Evolutionary conservation across 2,888 invertebrate genomes (phyloP).

Genomic region (Drosophila picticornis): DNA sequence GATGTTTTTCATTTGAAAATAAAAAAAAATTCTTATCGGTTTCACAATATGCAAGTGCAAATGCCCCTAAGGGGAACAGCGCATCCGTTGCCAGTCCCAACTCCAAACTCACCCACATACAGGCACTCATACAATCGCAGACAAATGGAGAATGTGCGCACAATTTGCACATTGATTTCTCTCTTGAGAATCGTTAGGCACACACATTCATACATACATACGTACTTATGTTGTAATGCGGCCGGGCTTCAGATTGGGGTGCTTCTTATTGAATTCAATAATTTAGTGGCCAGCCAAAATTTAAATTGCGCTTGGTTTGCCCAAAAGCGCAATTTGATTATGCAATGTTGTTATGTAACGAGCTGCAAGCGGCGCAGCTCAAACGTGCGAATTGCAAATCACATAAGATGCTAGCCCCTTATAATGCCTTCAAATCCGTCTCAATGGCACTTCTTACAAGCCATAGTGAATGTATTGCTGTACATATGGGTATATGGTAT

Average conservation of each 20-base stretch:
- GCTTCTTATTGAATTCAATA: constrained; percentile 79
- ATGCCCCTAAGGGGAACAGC: constrained; percentile 72
- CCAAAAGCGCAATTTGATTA: constrained; percentile 79
- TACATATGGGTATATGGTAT: neutral
- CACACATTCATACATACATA: constrained; percentile 6
- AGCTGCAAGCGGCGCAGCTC: constrained; percentile 21
- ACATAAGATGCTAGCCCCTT: constrained; percentile 72
- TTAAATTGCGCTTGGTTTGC: constrained; percentile 71
- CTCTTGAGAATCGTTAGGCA: constrained; percentile 56
- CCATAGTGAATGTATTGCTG: constrained; percentile 2
- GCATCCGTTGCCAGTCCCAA: constrained; percentile 51
- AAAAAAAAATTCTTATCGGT: constrained; percentile 80
- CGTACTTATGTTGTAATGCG: constrained; percentile 9
- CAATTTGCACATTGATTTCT: constrained; percentile 80
- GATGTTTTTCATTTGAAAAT: constrained; percentile 78
- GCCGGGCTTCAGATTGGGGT: constrained; percentile 36
- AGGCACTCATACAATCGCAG: constrained; percentile 10
- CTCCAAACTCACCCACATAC: constrained; percentile 3
- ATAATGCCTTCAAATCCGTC: constrained; percentile 78
- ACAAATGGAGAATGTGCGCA: constrained; percentile 67
- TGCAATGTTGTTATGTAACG: constrained; percentile 66
- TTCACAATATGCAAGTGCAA: constrained; percentile 73
- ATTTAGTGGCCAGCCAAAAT: constrained; percentile 73
- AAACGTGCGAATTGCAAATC: constrained; percentile 76
- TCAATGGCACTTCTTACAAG: constrained; percentile 76